Base-by-base conservation (phyloP, 2,797 vertebrate genomes). In the Merluccius polli region DNA sequence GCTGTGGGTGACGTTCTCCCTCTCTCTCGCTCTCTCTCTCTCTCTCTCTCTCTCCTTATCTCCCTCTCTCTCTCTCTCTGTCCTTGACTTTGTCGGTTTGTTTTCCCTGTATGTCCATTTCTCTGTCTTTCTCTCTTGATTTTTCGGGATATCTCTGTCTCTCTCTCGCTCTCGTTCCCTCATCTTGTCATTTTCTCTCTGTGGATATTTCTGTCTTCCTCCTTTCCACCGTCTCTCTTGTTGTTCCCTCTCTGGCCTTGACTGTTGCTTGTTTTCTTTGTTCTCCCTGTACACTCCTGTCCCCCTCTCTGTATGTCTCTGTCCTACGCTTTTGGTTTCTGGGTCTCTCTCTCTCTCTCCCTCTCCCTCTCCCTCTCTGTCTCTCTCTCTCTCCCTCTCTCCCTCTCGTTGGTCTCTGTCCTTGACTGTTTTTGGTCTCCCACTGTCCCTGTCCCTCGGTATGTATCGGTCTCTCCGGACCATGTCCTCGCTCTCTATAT, bases 1-100 rank as follows among this genome's bases (percentile, higher is more conserved):
- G 86, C 89, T 87, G 79, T 84, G 87, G 88, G 89, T 87, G 87
- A 74, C 77, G 72, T 73, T 79, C 73, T 69, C 72, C 35, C 77
- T 70, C 72, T 48, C 30, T 84, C 75, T 85, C 79, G 78, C 76
- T 74, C 82, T 75, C 48, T 70, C 72, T 27, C 68, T 71, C 68
- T 72, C 59, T 31, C 30, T 68, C 80, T 41, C 48, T 12, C 73
- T 77, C 79, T 75, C 73, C 63, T 73, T 18, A 48, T 76, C 79
- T 29, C 70, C 65, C 65, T 78, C 78, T 81, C 24, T 63, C 16
- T 52, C 44, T 27, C 33, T 11, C 69, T 11, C 41, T 35, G 73
- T 70, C 18, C 21, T 35, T n/a, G 4, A 31, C 30, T 36, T 15
- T 68, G 21, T 24, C 27, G 35, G 27, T 59, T 4, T 41, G 2